Percentiles rank a stretch among this genome's conserved stretches.
These are phyloP conservation scores for Aspidiotus destructor DNA, from an alignment of 2,888 invertebrate species.

Conservation along the genomic window DNA sequence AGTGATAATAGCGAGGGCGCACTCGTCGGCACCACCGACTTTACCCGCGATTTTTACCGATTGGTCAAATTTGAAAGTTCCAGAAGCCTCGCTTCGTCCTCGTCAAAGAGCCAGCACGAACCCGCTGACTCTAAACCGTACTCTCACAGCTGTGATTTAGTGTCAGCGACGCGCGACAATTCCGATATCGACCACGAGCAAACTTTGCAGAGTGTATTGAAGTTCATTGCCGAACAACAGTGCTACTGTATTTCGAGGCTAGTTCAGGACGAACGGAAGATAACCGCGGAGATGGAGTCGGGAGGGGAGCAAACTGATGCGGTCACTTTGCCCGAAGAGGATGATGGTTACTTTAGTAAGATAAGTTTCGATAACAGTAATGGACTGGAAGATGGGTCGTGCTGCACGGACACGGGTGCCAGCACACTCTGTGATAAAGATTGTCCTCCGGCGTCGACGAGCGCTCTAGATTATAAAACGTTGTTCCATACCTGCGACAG, in stretches of 20 bases:
- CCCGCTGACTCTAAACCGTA: not conserved
- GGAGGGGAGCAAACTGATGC: slow-evolving; percentile 15
- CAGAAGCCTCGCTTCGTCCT: slow-evolving; percentile 50
- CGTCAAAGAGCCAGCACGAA: slow-evolving; percentile 36
- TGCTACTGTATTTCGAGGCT: slow-evolving; percentile 56
- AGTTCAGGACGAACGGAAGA: slow-evolving; percentile 45
- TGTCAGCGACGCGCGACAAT: slow-evolving; percentile 30
- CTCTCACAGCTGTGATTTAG: slow-evolving; percentile 24
- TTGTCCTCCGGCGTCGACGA: slow-evolving; percentile 18
- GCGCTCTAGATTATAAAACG: slow-evolving; percentile 8
- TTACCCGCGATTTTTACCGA: slow-evolving; percentile 69
- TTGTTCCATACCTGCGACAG: slow-evolving; percentile 34
- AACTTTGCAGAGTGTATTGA: slow-evolving; percentile 61
- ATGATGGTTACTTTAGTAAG: slow-evolving; percentile 26
- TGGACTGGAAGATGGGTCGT: slow-evolving; percentile 3
- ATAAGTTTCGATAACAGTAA: slow-evolving; percentile 25
- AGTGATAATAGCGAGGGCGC: slow-evolving; percentile 42
- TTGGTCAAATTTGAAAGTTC: slow-evolving; percentile 72
- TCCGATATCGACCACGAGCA: slow-evolving; percentile 52
- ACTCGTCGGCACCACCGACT: slow-evolving; percentile 59
- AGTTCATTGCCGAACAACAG: slow-evolving; percentile 67
- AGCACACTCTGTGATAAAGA: slow-evolving; percentile 22
- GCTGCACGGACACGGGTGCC: not conserved
- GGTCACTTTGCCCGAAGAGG: slow-evolving; percentile 25
- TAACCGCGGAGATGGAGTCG: slow-evolving; percentile 37